These are phyloP conservation scores for Philereme vetulata DNA, from an alignment of 2,888 invertebrate species.

Conservation along the genomic window DNA sequence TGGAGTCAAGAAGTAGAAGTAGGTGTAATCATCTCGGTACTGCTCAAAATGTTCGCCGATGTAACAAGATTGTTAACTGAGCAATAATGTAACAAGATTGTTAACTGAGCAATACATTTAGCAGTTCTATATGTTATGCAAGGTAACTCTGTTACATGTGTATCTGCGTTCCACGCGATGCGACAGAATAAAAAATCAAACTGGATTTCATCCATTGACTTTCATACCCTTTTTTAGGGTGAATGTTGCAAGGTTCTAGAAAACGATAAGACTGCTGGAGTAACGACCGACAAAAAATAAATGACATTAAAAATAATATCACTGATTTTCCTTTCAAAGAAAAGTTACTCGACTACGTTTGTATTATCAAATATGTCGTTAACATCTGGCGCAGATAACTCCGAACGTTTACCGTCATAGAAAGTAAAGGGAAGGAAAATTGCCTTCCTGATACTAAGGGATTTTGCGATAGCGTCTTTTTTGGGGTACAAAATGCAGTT, in stretches of 20 bases:
- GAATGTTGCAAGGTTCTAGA: neutral
- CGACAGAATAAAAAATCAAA: conserved; percentile 31
- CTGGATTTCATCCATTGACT: conserved; percentile 10
- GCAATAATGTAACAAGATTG: conserved; percentile 46
- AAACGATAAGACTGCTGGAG: neutral
- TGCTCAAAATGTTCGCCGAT: conserved; percentile 37
- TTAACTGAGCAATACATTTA: conserved; percentile 51
- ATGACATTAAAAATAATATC: conserved; percentile 4
- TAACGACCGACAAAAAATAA: neutral
- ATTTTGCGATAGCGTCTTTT: conserved; percentile 23
- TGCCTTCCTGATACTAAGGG: conserved; percentile 31
- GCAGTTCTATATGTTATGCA: conserved; percentile 18
- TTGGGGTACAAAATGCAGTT: no score
- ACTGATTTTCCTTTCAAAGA: conserved; percentile 6
- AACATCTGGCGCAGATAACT: conserved; percentile 34
- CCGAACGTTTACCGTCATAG: conserved; percentile 5
- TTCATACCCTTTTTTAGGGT: neutral
- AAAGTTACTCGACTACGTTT: neutral
- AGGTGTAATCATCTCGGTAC: conserved; percentile 50
- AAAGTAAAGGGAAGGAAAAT: conserved; percentile 35
- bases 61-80: conserved; percentile 43
- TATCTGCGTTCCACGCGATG: conserved; percentile 18
- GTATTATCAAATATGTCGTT: conserved; percentile 23
- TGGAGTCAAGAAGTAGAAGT: conserved; percentile 31
- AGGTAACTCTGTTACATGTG: neutral